Conservation (phyloP, 1,140 invertebrate species). For the Acromyrmex charruanus region DNA sequence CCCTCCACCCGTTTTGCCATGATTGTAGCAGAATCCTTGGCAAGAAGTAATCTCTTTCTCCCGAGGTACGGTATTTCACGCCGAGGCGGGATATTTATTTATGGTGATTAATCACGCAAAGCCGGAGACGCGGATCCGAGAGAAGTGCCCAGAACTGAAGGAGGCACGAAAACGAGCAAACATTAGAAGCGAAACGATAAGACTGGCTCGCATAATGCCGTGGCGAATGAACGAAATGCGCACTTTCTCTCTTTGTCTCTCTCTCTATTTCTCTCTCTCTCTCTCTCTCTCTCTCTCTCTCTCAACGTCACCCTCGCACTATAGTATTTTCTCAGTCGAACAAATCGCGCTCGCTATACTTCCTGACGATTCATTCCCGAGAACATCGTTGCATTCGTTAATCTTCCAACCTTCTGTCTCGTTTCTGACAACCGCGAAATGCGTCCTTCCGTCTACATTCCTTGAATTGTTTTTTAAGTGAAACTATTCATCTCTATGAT, state of each 20-base stretch:
- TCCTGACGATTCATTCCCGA: conserved; percentile 36
- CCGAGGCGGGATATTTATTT: conserved; percentile 69
- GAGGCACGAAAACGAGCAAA: conserved; percentile 53
- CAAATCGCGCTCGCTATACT: conserved; percentile 49
- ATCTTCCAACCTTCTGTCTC: conserved; percentile 21
- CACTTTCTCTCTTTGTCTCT: conserved; percentile 44
- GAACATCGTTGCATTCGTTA: conserved; percentile 26
- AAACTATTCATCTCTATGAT: background rate
- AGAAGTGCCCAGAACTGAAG: conserved; percentile 25
- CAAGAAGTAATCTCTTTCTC: conserved; percentile 65
- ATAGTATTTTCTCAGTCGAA: conserved; percentile 30
- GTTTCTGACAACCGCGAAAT: conserved; percentile 25
- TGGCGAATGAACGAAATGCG: conserved; percentile 29
- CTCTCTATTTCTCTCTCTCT: conserved; percentile 41
- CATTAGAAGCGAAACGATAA: conserved; percentile 67
- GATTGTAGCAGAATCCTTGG: conserved; percentile 52
- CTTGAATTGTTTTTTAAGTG: conserved; percentile 26
- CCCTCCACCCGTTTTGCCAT: conserved; percentile 13
- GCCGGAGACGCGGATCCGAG: conserved; percentile 54
- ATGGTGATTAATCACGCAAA: conserved; percentile 69
- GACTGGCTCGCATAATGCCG: conserved; percentile 58
- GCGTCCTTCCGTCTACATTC: background rate
- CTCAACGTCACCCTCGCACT: conserved; percentile 2
- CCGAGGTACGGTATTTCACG: conserved; percentile 44
- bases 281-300: background rate